Evolutionary conservation across 2,113 vertebrate species (phyloP).

Genomic region (Trochalopteron elliotii): DNA sequence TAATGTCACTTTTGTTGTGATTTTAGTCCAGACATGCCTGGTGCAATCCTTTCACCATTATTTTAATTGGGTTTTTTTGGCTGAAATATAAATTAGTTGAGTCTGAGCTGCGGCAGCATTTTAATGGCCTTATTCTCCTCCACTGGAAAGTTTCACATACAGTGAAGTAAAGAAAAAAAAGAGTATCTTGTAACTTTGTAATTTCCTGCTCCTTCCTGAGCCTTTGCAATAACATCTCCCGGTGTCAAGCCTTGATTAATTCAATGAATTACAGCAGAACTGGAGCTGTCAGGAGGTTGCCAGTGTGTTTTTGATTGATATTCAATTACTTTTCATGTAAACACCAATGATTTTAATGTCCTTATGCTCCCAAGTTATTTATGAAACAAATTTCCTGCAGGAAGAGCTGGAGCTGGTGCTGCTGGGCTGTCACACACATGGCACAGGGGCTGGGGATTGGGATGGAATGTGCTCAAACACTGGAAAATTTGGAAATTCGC

Average conservation of each 20-base stretch:
- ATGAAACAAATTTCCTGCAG: slow-evolving; percentile 42
- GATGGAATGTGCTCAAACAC: not conserved
- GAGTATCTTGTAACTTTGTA: not conserved
- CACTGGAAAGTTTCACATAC: not conserved
- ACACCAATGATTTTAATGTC: slow-evolving; percentile 39
- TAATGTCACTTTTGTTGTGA: not conserved
- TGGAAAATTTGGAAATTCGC: not conserved
- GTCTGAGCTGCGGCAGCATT: not conserved
- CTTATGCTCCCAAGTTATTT: slow-evolving; percentile 43
- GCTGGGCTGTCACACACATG: not conserved
- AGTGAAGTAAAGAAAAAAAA: not conserved
- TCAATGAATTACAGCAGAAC: slow-evolving; percentile 38
- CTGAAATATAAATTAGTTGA: not conserved
- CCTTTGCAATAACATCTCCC: slow-evolving; percentile 17
- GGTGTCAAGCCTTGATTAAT: slow-evolving; percentile 52
- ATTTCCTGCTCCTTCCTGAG: slow-evolving; percentile 42
- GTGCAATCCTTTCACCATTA: not conserved
- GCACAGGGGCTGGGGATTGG: not conserved
- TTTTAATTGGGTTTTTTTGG: not conserved
- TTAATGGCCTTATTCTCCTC: not conserved
- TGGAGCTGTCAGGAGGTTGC: not conserved
- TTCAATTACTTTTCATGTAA: slow-evolving; percentile 49
- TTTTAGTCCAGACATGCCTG: not conserved
- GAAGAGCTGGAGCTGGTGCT: not conserved
- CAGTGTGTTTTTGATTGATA: not conserved